These are phyloP conservation scores for Syngnathus rostellatus DNA, from an alignment of 2,797 vertebrate genomes.

Conservation along the genomic window DNA sequence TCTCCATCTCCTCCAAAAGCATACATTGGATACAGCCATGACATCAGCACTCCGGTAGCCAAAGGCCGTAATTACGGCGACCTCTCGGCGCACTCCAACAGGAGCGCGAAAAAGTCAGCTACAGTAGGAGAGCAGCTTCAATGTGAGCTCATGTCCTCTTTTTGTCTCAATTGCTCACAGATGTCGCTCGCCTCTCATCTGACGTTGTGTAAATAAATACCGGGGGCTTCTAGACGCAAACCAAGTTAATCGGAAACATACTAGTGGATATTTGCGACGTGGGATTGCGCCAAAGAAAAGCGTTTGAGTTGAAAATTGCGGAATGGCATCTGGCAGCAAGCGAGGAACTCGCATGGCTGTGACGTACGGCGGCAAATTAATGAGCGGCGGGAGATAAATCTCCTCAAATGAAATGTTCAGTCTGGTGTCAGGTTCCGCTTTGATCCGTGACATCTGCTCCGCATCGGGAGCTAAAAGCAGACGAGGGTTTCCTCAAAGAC, in stretches of 20 bases:
- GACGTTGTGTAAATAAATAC: constrained; percentile 50
- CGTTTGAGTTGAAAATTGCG: constrained; percentile 37
- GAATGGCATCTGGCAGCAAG: constrained; percentile 17
- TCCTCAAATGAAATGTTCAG: constrained; percentile 31
- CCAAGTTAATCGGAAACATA: constrained; percentile 56
- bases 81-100: constrained; percentile 14
- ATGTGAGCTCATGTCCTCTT: constrained; percentile 37
- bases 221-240: constrained; percentile 39
- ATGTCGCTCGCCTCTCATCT: constrained; percentile 57
- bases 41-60: constrained; percentile 9
- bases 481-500: constrained; percentile 5
- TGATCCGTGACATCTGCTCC: constrained; percentile 15
- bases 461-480: constrained; percentile 4
- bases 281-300: constrained; percentile 45
- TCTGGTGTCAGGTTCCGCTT: constrained; percentile 18
- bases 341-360: not conserved
- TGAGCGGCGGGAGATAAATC: constrained; percentile 9
- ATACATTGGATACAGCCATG: not conserved
- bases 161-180: constrained; percentile 57
- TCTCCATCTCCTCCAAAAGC: not conserved
- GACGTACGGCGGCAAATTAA: constrained; percentile 10
- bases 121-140: constrained; percentile 23
- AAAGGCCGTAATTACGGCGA: constrained; percentile 15
- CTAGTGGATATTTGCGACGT: constrained; percentile 41
- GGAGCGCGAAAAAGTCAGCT: constrained; percentile 4